A percentile compares a stretch with the other conserved stretches of the same genome.
phyloP scores from a whole-genome alignment of 2,113 vertebrate species.

The Empidonax traillii region DNA sequence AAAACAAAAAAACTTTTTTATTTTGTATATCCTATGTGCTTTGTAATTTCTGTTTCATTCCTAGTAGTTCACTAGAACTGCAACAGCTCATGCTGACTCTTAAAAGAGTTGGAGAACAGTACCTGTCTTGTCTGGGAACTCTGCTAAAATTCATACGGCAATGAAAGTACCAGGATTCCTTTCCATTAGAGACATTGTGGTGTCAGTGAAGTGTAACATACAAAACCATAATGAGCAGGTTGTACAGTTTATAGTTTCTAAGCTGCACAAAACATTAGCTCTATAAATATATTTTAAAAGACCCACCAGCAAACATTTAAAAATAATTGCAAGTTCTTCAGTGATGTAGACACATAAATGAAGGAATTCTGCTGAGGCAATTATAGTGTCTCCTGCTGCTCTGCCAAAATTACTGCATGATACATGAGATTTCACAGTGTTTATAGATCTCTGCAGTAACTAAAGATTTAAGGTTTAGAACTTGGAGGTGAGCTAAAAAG shows the following conservation, averaged over 20 bases:
- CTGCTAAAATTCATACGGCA: neutral
- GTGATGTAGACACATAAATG: neutral
- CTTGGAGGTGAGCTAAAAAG: neutral
- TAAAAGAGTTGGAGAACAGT: neutral
- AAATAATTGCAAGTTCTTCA: conserved; percentile 1
- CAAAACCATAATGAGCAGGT: neutral
- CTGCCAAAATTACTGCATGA: neutral
- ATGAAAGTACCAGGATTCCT: neutral
- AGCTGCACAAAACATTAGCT: neutral
- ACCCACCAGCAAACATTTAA: conserved; percentile 3
- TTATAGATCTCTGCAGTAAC: neutral
- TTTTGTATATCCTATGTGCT: neutral
- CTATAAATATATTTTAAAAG: conserved; percentile 4
- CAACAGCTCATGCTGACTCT: neutral
- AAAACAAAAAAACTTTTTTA: neutral
- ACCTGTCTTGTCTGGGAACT: neutral
- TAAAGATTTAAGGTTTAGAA: neutral
- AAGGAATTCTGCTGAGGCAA: neutral
- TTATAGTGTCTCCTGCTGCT: conserved; percentile 5
- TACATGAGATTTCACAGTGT: neutral
- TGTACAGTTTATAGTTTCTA: neutral
- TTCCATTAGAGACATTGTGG: neutral
- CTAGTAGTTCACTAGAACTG: neutral
- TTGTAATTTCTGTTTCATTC: conserved; percentile 45
- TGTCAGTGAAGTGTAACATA: neutral